phyloP scores from a whole-genome alignment of 2,113 vertebrate species.

The Talpa occidentalis region DNA sequence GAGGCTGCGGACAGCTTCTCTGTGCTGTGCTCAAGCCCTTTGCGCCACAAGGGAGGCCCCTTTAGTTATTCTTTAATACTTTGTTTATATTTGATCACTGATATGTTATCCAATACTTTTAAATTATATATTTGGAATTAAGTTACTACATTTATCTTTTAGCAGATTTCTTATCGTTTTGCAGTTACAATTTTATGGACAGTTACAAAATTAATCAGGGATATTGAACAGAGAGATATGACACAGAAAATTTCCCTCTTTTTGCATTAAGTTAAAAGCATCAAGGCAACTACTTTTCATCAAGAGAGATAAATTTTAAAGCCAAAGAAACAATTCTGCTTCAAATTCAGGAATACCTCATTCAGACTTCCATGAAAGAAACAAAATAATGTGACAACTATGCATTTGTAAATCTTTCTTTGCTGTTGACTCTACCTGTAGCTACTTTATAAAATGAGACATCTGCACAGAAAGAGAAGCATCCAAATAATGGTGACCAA shows the following conservation, averaged over 20 bases:
- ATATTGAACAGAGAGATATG: too few species aligned
- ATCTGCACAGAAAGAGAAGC: neutral
- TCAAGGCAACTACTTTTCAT: neutral
- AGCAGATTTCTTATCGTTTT: neutral
- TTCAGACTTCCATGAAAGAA: neutral
- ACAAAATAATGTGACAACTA: neutral
- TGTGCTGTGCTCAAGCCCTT: too few species aligned
- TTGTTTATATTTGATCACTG: neutral
- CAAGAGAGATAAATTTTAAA: neutral
- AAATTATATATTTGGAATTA: neutral
- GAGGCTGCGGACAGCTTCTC: too few species aligned
- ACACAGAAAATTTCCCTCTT: neutral
- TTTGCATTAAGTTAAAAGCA: conserved; percentile 6
- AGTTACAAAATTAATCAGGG: neutral
- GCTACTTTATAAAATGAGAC: neutral
- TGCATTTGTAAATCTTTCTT: neutral
- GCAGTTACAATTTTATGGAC: neutral
- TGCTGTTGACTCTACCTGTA: neutral
- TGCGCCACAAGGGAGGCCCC: too few species aligned
- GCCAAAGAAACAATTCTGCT: neutral
- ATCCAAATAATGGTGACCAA: neutral
- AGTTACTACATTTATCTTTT: neutral
- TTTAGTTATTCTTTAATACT: too few species aligned
- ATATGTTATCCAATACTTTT: neutral
- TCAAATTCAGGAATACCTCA: neutral